phyloP scores from a whole-genome alignment of 2,113 vertebrate species.

The Chlamydotis undulata region DNA sequence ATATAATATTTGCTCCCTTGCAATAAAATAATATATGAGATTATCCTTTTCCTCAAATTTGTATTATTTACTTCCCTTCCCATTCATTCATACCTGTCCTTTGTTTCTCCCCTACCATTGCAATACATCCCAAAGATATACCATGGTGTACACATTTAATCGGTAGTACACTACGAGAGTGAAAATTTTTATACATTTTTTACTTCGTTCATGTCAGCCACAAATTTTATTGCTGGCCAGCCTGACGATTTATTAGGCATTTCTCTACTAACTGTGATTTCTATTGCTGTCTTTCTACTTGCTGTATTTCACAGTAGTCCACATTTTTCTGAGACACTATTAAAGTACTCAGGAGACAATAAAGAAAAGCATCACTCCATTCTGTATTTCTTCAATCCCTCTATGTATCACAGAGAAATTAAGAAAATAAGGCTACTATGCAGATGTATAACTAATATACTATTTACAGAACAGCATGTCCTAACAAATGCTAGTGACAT shows the following conservation, averaged over 20 bases:
- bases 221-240: background rate
- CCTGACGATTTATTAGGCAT: background rate
- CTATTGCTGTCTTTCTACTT: background rate
- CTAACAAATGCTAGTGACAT: too few relatives aligned
- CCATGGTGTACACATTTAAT: background rate
- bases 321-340: background rate
- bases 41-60: background rate
- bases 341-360: background rate
- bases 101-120: background rate
- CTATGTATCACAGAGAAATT: too few relatives aligned
- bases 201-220: background rate
- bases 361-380: background rate
- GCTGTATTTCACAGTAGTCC: background rate
- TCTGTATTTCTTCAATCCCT: too few relatives aligned
- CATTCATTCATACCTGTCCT: background rate
- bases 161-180: background rate
- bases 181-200: background rate
- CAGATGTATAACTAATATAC: too few relatives aligned
- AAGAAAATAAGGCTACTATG: too few relatives aligned
- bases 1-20: background rate
- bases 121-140: background rate
- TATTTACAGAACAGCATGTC: too few relatives aligned
- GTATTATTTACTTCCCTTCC: background rate
- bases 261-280: background rate
- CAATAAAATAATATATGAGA: background rate